phyloP scores from a whole-genome alignment of 2,113 vertebrate species.

The Pan troglodytes region DNA sequence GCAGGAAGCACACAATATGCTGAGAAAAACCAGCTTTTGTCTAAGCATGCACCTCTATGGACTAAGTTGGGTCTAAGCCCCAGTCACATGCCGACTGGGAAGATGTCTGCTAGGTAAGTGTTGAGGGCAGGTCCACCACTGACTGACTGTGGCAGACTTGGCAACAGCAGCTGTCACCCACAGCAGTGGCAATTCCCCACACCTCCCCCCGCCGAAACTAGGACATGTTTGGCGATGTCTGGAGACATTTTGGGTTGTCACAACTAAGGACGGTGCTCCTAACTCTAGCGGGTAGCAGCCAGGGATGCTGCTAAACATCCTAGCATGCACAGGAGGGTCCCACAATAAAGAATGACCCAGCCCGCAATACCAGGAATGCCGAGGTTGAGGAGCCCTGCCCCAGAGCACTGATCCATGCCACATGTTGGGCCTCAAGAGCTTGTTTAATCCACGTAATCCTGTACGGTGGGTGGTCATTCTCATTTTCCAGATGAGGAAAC shows the following conservation, averaged over 20 bases:
- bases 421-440: fast-evolving
- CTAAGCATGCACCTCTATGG: no score
- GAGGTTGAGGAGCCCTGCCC: no score
- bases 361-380: fast-evolving
- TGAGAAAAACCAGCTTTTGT: not conserved
- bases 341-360: fast-evolving
- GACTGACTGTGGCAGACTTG: not conserved
- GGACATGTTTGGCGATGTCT: not conserved
- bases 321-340: not conserved
- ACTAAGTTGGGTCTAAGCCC: not conserved
- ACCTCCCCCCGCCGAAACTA: fast-evolving
- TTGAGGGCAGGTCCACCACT: not conserved
- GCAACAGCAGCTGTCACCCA: not conserved
- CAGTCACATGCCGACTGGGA: not conserved
- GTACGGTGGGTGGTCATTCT: fast-evolving
- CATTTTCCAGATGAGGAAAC: not conserved
- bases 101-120: not conserved
- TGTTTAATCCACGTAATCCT: fast-evolving
- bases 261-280: not conserved
- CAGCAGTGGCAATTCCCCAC: not conserved
- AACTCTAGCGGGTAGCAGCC: not conserved
- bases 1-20: not conserved
- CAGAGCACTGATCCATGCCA: not conserved
- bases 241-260: not conserved
- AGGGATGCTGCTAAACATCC: not conserved